Evolutionary conservation across 2,888 invertebrate species (phyloP).

Genomic region (Hydriomena furcata): DNA sequence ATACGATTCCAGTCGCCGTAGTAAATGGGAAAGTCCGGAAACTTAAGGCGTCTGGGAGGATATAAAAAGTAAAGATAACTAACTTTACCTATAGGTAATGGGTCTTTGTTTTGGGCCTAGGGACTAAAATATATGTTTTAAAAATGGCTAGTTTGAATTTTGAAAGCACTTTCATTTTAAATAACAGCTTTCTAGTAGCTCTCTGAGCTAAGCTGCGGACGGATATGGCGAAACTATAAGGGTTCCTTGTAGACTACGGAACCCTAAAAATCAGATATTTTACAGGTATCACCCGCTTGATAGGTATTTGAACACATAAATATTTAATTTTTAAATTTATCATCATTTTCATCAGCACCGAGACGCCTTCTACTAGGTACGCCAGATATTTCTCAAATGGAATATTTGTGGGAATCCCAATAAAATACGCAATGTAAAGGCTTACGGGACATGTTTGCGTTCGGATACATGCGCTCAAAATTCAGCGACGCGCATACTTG

Average conservation of each 20-base stretch:
- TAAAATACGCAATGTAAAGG: slow-evolving; percentile 54
- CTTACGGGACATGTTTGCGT: slow-evolving; percentile 55
- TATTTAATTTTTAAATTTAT: too few relatives aligned
- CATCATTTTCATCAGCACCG: neutral
- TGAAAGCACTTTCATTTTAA: too few relatives aligned
- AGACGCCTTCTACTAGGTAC: neutral
- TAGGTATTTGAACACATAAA: too few relatives aligned
- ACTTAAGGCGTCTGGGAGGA: slow-evolving; percentile 40
- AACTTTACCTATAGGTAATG: slow-evolving; percentile 6
- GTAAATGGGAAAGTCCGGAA: slow-evolving; percentile 57
- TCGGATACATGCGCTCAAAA: slow-evolving; percentile 47
- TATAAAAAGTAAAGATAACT: slow-evolving; percentile 21
- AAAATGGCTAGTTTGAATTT: too few relatives aligned
- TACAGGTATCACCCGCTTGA: too few relatives aligned
- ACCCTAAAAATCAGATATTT: too few relatives aligned
- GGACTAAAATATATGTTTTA: too few relatives aligned
- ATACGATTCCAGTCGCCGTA: slow-evolving; percentile 68
- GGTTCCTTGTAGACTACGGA: too few relatives aligned
- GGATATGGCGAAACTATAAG: too few relatives aligned
- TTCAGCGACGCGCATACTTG: slow-evolving; percentile 59
- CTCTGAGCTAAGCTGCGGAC: too few relatives aligned
- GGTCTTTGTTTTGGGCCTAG: too few relatives aligned
- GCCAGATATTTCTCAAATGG: slow-evolving; percentile 15
- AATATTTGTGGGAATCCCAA: slow-evolving; percentile 27
- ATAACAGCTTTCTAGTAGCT: too few relatives aligned